Percentiles rank a stretch among this genome's conserved stretches.
Conservation (phyloP, 1,140 invertebrate species). For the Babylonia areolata region DNA sequence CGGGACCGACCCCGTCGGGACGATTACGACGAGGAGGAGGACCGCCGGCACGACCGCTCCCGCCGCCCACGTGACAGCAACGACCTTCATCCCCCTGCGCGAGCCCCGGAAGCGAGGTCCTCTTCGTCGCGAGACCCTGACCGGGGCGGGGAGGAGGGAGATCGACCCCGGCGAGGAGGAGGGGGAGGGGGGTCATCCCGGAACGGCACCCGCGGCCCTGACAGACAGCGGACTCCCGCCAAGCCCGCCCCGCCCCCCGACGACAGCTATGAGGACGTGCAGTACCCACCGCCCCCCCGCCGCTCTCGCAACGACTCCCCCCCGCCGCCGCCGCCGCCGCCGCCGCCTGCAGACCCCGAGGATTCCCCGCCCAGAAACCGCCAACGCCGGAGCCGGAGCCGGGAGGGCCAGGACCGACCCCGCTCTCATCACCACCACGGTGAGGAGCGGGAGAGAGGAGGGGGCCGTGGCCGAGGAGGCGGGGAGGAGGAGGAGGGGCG, state of each 20-base stretch:
- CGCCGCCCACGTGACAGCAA: neutral
- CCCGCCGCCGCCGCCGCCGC: neutral
- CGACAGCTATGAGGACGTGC: slow-evolving; percentile 10
- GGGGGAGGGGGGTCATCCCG: neutral
- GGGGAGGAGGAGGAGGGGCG: slow-evolving; percentile 4
- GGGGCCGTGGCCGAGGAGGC: neutral
- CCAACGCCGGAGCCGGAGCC: slow-evolving; percentile 22
- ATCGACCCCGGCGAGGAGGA: too few species aligned
- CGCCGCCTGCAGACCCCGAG: neutral
- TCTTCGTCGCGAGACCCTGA: neutral
- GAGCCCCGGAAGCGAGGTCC: neutral
- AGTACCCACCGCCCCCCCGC: neutral
- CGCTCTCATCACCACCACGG: neutral
- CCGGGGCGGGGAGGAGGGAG: neutral
- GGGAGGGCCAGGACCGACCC: slow-evolving; percentile 25
- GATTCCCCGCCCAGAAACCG: neutral
- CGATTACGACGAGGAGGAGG: neutral
- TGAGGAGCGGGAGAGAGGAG: neutral
- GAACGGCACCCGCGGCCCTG: neutral
- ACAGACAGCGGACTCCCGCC: neutral
- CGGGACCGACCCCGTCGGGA: neutral
- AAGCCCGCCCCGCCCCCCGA: neutral
- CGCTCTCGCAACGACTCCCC: neutral
- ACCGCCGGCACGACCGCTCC: neutral
- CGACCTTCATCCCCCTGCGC: neutral